Conservation (phyloP, 2,888 invertebrate species). For the Ennomos quercinarius region DNA sequence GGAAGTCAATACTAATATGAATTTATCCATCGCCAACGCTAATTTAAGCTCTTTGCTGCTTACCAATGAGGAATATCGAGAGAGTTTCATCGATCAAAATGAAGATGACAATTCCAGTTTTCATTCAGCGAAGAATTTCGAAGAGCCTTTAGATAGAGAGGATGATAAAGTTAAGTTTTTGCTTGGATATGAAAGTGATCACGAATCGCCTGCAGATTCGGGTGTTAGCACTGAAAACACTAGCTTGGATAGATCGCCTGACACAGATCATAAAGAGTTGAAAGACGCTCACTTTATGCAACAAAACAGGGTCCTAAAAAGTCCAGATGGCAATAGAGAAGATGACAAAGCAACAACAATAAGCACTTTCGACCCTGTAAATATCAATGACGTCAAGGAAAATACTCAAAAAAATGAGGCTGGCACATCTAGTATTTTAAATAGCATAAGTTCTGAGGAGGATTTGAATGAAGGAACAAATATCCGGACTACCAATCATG, state of each 20-base stretch:
- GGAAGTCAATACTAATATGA: constrained; percentile 78
- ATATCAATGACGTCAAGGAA: constrained; percentile 71
- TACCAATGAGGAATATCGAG: constrained; percentile 78
- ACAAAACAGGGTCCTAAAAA: constrained; percentile 73
- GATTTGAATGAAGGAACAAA: constrained; percentile 52
- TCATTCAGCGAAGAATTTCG: constrained; percentile 63
- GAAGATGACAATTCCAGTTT: constrained; percentile 67
- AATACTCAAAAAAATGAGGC: constrained; percentile 73
- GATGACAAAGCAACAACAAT: constrained; percentile 45
- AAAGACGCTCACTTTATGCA: constrained; percentile 62
- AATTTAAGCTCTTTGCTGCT: constrained; percentile 85
- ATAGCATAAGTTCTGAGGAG: constrained; percentile 62
- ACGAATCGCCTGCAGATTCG: constrained; percentile 85
- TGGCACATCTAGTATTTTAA: constrained; percentile 62
- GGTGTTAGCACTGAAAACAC: constrained; percentile 91
- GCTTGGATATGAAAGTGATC: constrained; percentile 80
- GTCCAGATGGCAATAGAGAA: constrained; percentile 26
- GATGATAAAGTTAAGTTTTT: constrained; percentile 76
- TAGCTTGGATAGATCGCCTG: constrained; percentile 88
- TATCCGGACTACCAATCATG: constrained; percentile 19
- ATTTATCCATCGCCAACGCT: constrained; percentile 86
- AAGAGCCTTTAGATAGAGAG: constrained; percentile 55
- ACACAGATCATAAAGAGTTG: constrained; percentile 76
- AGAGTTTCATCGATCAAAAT: constrained; percentile 61
- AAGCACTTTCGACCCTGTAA: constrained; percentile 72